Evolutionary conservation across 1,140 invertebrate species (phyloP).

Genomic region (Leptopilina clavipes): DNA sequence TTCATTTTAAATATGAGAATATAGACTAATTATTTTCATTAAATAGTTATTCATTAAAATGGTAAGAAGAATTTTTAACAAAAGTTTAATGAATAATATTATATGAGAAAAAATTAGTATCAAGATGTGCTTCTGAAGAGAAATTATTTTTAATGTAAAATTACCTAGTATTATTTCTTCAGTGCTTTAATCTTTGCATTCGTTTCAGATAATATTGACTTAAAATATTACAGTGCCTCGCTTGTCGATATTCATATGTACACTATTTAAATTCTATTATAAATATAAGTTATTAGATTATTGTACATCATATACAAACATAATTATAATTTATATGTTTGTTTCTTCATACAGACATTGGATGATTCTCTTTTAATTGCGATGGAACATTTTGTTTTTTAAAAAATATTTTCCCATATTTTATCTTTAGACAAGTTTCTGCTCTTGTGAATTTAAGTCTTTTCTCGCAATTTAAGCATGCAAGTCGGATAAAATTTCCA

Average conservation of each 20-base stretch:
- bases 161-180: not conserved
- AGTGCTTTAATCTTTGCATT: conserved; percentile 47
- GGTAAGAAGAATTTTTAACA: too few relatives aligned
- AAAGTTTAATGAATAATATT: not conserved
- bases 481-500: not conserved
- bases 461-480: too few relatives aligned
- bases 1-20: too few relatives aligned
- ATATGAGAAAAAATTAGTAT: too few relatives aligned
- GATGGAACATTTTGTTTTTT: not conserved
- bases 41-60: too few relatives aligned
- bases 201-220: conserved; percentile 45
- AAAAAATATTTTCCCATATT: conserved; percentile 38
- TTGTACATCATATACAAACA: conserved; percentile 49
- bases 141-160: conserved; percentile 43
- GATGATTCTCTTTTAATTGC: conserved; percentile 8
- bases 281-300: conserved; percentile 70
- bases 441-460: too few relatives aligned
- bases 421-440: not conserved
- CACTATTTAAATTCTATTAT: conserved; percentile 60
- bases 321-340: conserved; percentile 23
- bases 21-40: too few relatives aligned
- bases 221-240: conserved; percentile 50
- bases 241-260: conserved; percentile 63
- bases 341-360: not conserved
- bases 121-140: too few relatives aligned